Percentiles rank a stretch among this genome's conserved stretches.
Evolutionary conservation across 2,888 invertebrate species (phyloP).

Genomic region (Ochlodes sylvanus): DNA sequence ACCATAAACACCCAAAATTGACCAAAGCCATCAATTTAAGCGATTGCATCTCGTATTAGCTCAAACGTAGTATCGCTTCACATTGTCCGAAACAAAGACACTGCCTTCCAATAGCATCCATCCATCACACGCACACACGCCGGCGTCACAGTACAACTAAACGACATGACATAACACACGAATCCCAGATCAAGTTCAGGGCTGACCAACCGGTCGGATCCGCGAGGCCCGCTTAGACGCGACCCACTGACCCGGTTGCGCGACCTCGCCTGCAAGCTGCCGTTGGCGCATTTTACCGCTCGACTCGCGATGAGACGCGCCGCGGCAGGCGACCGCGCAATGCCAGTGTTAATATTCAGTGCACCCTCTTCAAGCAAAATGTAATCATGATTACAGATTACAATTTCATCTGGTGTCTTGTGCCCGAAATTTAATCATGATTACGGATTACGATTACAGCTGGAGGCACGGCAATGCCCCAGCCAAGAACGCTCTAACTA

Average conservation of each 20-base stretch:
- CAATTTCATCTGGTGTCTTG: too few species aligned
- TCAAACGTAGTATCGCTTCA: too few species aligned
- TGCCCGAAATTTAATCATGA: too few species aligned
- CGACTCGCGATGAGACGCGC: conserved; percentile 12
- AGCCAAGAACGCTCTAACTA: too few species aligned
- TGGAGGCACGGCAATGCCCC: too few species aligned
- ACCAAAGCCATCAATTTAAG: too few species aligned
- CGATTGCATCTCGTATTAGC: too few species aligned
- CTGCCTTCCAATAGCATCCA: background rate
- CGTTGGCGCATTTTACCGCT: conserved; percentile 41
- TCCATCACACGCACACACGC: background rate
- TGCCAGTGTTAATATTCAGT: background rate
- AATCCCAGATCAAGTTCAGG: conserved; percentile 72
- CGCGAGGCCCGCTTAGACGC: conserved; percentile 54
- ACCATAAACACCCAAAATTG: too few species aligned
- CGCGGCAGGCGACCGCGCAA: background rate
- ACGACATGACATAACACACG: conserved; percentile 34
- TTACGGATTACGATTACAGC: too few species aligned
- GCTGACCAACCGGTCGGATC: conserved; percentile 59
- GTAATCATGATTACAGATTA: too few species aligned
- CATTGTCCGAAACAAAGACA: background rate
- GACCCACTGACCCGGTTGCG: conserved; percentile 51
- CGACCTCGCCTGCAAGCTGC: conserved; percentile 46
- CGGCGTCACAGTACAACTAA: conserved; percentile 6
- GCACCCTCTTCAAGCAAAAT: too few species aligned